A percentile compares a stretch with the other conserved stretches of the same genome.
Conservation (phyloP, 2,113 vertebrate species). For the Atractosteus spatula region DNA sequence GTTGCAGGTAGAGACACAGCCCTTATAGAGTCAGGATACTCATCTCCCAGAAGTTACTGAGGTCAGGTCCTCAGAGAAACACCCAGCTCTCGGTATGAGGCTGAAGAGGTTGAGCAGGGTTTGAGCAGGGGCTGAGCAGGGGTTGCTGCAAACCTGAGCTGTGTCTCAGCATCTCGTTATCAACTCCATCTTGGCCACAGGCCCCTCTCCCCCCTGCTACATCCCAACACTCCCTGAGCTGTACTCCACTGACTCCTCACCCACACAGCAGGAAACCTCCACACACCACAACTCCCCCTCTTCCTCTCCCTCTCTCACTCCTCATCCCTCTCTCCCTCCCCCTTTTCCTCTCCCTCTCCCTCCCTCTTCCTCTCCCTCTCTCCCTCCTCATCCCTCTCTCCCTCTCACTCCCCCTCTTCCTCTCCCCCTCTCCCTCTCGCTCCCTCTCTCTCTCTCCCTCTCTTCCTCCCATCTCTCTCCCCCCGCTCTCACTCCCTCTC, state of each 20-base stretch:
- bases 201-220: conserved; percentile 5
- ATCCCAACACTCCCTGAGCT: conserved; percentile 10
- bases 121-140: too few relatives aligned
- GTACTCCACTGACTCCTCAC: too few relatives aligned
- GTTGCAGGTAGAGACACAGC: too few relatives aligned
- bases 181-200: background rate
- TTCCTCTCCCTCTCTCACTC: background rate
- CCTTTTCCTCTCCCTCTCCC: background rate
- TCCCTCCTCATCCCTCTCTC: background rate
- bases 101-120: too few relatives aligned
- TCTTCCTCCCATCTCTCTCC: conserved; percentile 8
- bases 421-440: background rate
- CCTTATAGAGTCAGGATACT: too few relatives aligned
- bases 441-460: conserved; percentile 16
- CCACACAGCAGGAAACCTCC: too few relatives aligned
- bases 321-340: background rate
- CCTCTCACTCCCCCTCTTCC: background rate
- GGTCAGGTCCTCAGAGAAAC: too few relatives aligned
- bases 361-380: background rate
- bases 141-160: too few relatives aligned
- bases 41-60: too few relatives aligned
- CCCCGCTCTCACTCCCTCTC: background rate
- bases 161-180: too few relatives aligned
- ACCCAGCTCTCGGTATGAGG: too few relatives aligned
- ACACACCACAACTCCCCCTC: too few relatives aligned